Percentiles rank a stretch among this genome's conserved stretches.
Conservation (phyloP, 2,797 vertebrate species). For the Carduelis carduelis region DNA sequence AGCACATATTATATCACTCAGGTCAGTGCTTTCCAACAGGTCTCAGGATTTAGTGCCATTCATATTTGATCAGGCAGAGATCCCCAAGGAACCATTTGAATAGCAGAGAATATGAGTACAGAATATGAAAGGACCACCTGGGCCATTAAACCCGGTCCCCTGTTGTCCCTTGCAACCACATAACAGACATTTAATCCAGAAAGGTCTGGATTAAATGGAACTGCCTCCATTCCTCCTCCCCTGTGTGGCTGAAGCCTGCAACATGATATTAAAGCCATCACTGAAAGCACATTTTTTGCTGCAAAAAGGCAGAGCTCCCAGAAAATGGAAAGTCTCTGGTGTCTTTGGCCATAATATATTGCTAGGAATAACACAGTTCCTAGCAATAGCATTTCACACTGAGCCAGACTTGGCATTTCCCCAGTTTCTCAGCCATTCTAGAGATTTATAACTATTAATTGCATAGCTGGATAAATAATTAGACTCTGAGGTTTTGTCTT, state of each 20-base stretch:
- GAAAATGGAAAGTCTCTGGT: constrained; percentile 43
- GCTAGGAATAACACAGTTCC: neutral
- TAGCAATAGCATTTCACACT: constrained; percentile 17
- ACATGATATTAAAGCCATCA: constrained; percentile 25
- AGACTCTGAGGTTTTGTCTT: constrained; percentile 26
- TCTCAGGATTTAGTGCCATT: constrained; percentile 19
- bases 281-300: constrained; percentile 37
- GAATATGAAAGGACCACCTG: constrained; percentile 34
- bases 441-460: constrained; percentile 46
- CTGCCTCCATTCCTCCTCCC: constrained; percentile 1
- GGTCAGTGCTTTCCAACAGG: neutral
- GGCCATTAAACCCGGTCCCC: constrained; percentile 1
- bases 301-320: constrained; percentile 36
- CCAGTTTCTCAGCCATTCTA: constrained; percentile 38
- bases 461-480: constrained; percentile 43
- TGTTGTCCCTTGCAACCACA: constrained; percentile 41
- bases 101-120: constrained; percentile 41
- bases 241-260: neutral
- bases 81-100: constrained; percentile 16
- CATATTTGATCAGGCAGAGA: constrained; percentile 31
- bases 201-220: neutral
- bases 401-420: constrained; percentile 22
- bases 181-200: constrained; percentile 54
- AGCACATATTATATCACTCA: neutral
- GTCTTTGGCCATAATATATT: constrained; percentile 30